Evolutionary conservation across 2,113 vertebrate species (phyloP), one percentile per base, ranked within the genome.

Genomic region (Corythornis vintsioides): DNA sequence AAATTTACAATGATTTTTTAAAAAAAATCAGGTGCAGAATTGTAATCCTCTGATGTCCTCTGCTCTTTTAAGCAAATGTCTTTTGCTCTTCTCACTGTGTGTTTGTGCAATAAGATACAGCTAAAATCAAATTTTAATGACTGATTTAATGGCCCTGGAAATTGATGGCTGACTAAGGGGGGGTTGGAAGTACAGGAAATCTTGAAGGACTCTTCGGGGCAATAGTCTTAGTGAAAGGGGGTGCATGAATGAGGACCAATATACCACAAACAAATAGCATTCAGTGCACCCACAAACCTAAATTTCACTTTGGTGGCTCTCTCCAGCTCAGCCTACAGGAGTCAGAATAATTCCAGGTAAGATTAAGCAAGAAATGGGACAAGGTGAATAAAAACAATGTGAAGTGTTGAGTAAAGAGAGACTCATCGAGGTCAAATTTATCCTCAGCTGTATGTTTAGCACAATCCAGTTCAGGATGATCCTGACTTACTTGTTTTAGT

Each of bases 401-500:
- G 71, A 84, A 61, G 52, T 83, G 74, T 92, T 96, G 92, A 94
- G 84, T 94, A 91, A 94, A 86, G 93, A 55, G 60, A 91, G 74
- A 92, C 42, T 95, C 91, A 92, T 60, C 11, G 3, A 87, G 81
- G 71, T 74, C 92, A 89, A 83, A 87, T 94, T 83, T 93, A 92
- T 89, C 81, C 84, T 90, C 60, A 69, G 28, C 71, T 89, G 22
- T 83, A 43, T 40, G 33, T 93, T 93, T 95, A 91, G 75, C 74
- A 88, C 89, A 92, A 89, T 79, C 22, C 84, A 73, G 63, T 94
- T 85, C 90, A 93, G 92, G 95, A 92, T 82, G 89, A 93, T 94
- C 94, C 92, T 95, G 96, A 93, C 28, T 90, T 50, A 92, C 95
- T 89, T 89, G 95, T 96, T 96, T 91, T 26, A 73, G 52, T 95